Evolutionary conservation across 2,888 invertebrate genomes (phyloP), one percentile per base, ranked within the genome.

Genomic region (Dryobota labecula): DNA sequence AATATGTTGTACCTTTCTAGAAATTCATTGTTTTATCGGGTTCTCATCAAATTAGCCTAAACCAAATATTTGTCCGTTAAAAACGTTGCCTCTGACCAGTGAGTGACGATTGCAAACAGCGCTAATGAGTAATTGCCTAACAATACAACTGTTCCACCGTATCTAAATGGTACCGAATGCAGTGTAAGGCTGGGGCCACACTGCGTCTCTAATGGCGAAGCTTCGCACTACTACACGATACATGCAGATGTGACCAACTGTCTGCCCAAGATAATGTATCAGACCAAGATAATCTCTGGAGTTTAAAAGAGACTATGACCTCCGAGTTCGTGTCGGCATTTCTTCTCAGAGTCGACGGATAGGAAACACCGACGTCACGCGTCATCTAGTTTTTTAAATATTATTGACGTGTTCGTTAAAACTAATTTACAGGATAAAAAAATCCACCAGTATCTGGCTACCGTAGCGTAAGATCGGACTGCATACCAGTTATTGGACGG

Each of bases 41-140:
- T 24, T 49, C 15, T 51, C 47, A 38, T 33, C n/a, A 49, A 30
- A 62, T 60, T 33, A 36, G 15, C 24, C 0, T 33, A 33, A 47
- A 56, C 11, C 51, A 62, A 74, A 69, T 58, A 69, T 75, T 79
- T 77, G 47, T 15, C 11, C 5, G 27, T 45, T 80, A 73, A 51
- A 73, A 56, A 45, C 30, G 0, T 56, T 47, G 56, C 45, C n/a
- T n/a, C n/a, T n/a, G 8, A 53, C 47, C 2, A 24, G 0, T 20
- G 30, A 18, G 61, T 80, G 76, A 76, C 69, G 53, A 66, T 72
- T 66, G 56, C 56, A 74, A 74, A 76, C 57, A 75, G 60, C 36
- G 67, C 38, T 78, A 77, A 70, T 80, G 69, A 84, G 73, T 68
- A 65, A 83, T 82, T 85, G 66, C 71, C 71, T 71, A 84, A 75